phyloP scores from a whole-genome alignment of 1,140 invertebrate genomes.

The Leptoteleia sp. region DNA sequence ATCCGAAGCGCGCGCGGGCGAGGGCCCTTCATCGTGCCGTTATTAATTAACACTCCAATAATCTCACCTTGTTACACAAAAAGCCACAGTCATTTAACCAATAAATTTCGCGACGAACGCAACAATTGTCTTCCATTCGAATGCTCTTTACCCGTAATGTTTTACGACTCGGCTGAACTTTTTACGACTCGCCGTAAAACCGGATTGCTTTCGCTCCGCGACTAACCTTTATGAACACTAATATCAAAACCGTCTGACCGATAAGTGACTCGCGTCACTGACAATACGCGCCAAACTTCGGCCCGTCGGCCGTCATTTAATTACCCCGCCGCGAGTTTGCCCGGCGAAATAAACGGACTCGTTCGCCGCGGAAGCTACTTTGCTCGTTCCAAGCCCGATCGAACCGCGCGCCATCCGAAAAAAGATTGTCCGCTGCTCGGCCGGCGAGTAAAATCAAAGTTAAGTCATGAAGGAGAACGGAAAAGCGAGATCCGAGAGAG shows the following conservation, averaged over 20 bases:
- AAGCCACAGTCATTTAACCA: slow-evolving; percentile 10
- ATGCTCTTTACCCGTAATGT: slow-evolving; percentile 32
- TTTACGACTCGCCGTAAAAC: slow-evolving; percentile 48
- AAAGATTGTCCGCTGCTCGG: slow-evolving; percentile 49
- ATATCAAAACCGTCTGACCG: slow-evolving; percentile 35
- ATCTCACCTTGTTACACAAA: slow-evolving; percentile 28
- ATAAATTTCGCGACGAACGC: slow-evolving; percentile 26
- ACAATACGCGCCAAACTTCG: slow-evolving; percentile 11
- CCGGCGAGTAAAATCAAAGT: slow-evolving; percentile 59
- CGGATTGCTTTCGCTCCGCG: slow-evolving; percentile 19
- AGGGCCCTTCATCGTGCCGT: not conserved
- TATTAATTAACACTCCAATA: slow-evolving; percentile 21
- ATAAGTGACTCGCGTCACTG: slow-evolving; percentile 20
- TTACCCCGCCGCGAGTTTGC: slow-evolving; percentile 1
- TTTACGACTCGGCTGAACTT: slow-evolving; percentile 33
- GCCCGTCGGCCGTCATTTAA: slow-evolving; percentile 12
- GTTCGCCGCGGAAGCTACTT: slow-evolving; percentile 12
- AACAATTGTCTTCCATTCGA: slow-evolving; percentile 38
- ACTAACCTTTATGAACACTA: slow-evolving; percentile 48
- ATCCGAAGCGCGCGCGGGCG: too few species aligned
- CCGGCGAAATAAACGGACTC: slow-evolving; percentile 11
- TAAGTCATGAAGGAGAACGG: slow-evolving; percentile 50
- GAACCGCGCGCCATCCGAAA: slow-evolving; percentile 30
- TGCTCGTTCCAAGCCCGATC: too few species aligned
- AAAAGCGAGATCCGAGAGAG: slow-evolving; percentile 51